Percentiles rank a stretch among this genome's conserved stretches.
phyloP scores from a whole-genome alignment of 2,797 vertebrate species.

The Orientallactaga sibirica region DNA sequence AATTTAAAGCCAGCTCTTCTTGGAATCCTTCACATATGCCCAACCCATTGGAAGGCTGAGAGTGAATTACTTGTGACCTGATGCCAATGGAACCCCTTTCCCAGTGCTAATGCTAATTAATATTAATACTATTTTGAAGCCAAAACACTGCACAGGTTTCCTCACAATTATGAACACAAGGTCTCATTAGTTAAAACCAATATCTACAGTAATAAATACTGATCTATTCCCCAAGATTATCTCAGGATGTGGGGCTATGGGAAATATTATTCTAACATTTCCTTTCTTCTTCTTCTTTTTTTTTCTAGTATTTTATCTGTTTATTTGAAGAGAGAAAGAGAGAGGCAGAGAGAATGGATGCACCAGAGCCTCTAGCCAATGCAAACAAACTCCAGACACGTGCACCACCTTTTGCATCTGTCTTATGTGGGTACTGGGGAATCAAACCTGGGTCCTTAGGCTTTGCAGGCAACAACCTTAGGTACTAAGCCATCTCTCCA shows the following conservation, averaged over 20 bases:
- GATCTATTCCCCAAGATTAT: neutral
- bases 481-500: too few relatives aligned
- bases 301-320: too few relatives aligned
- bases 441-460: too few relatives aligned
- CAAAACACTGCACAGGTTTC: constrained; percentile 61
- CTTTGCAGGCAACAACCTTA: too few relatives aligned
- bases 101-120: neutral
- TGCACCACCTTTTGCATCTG: too few relatives aligned
- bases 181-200: neutral
- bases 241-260: too few relatives aligned
- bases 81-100: constrained; percentile 7
- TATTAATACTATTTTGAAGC: constrained; percentile 44
- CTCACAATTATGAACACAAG: neutral
- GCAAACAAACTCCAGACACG: too few relatives aligned
- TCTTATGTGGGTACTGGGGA: too few relatives aligned
- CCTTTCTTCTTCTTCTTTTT: too few relatives aligned
- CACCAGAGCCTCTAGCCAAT: too few relatives aligned
- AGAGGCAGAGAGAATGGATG: too few relatives aligned
- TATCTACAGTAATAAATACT: neutral
- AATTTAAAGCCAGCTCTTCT: constrained; percentile 78
- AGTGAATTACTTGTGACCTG: constrained; percentile 26
- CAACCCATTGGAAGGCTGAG: neutral
- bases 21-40: neutral
- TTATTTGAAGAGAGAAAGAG: too few relatives aligned
- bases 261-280: neutral